These are phyloP conservation scores for Hydraecia micacea DNA, from an alignment of 2,888 invertebrate species.

Conservation along the genomic window DNA sequence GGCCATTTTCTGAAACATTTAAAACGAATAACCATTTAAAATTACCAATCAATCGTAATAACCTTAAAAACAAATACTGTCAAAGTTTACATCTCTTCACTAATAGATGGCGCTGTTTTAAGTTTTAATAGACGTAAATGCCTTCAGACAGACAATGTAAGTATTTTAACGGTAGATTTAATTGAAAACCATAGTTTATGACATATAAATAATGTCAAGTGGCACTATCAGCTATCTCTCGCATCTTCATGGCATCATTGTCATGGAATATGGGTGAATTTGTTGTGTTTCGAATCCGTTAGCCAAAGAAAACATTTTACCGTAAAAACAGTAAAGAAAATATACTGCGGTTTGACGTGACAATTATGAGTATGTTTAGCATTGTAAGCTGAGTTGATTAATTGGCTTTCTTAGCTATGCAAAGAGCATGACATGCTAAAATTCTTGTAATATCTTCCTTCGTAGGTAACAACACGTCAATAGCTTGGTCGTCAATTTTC, in stretches of 20 bases:
- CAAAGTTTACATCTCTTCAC: background rate
- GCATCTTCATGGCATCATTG: slow-evolving; percentile 21
- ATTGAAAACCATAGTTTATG: slow-evolving; percentile 8
- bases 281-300: slow-evolving; percentile 11
- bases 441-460: background rate
- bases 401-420: background rate
- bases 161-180: slow-evolving; percentile 32
- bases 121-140: background rate
- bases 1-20: background rate
- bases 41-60: background rate
- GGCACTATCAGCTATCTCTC: background rate
- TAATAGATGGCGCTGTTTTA: slow-evolving; percentile 45
- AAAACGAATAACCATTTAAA: background rate
- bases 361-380: background rate
- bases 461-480: background rate
- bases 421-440: background rate
- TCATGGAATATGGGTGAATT: background rate
- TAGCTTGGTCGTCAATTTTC: too few relatives aligned
- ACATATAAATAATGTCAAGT: slow-evolving; percentile 10
- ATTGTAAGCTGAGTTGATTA: background rate
- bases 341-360: background rate
- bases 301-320: background rate
- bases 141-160: background rate
- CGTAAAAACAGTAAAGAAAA: background rate
- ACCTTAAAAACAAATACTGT: background rate